Base-by-base conservation (phyloP, 2,797 vertebrate genomes). In the Parambassis ranga region DNA sequence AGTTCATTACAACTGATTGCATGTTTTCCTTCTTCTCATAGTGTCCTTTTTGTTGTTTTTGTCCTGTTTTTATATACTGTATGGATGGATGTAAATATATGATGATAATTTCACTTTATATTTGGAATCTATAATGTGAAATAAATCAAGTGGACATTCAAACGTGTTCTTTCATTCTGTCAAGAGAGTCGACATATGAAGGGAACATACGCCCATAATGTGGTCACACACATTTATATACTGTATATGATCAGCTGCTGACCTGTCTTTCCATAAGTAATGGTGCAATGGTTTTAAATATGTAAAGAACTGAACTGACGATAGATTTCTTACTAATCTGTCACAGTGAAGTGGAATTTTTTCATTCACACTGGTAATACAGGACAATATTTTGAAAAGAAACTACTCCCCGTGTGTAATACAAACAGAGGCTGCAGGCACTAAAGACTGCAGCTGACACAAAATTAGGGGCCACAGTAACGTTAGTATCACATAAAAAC, bases 401-500 rank as follows among this genome's bases (percentile, higher is more conserved):
- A 38, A 28, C 50, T 5, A 4, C 7, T 31, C 11, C 3, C 4
- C 62, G 24, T 62, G 19, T 61, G 7, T 22, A 71, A 6, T 22
- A 43, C 43, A 62, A 76, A 73, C 2, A 73, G 1, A 77, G 14
- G 26, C 46, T 35, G 10, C 19, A 39, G 33, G 22, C 8, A 11
- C 9, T 64, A n/a, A n/a, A n/a, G n/a, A n/a, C n/a, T n/a, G n/a
- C 10, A 0, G 22, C n/a, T 24, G 2, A 19, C 10, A 39, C 11
- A 42, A 20, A 13, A 6, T 7, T 11, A 43, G 10, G 24, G 6
- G 37, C 49, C 23, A n/a, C n/a, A n/a, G n/a, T 19, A 8, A 46
- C 46, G 39, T 50, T 20, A n/a, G 13, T 18, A 7, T 6, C 30
- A 37, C 14, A 32, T 15, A 10, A 58, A 72, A 70, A 75, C 26